These are phyloP conservation scores for Eilema caniola DNA, from an alignment of 2,888 invertebrate genomes.

Conservation along the genomic window DNA sequence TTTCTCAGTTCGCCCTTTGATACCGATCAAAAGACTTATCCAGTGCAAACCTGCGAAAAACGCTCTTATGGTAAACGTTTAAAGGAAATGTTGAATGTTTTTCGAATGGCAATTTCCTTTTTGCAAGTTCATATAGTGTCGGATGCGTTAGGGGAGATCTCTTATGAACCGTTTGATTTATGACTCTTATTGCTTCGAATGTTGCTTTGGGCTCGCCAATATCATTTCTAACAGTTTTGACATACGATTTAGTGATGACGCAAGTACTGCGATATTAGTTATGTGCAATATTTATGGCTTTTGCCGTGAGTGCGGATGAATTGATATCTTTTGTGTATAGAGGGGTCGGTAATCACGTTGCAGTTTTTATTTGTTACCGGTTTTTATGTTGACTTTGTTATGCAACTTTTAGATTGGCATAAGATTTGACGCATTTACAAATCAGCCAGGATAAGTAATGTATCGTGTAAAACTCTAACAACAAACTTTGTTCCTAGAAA, in stretches of 20 bases:
- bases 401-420: neutral
- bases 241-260: constrained; percentile 64
- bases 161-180: constrained; percentile 79
- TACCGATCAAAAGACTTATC: constrained; percentile 77
- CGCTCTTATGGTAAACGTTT: constrained; percentile 61
- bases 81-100: constrained; percentile 68
- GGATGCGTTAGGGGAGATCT: constrained; percentile 65
- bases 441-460: neutral
- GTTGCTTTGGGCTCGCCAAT: constrained; percentile 65
- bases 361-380: constrained; percentile 17
- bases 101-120: constrained; percentile 71
- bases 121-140: constrained; percentile 73
- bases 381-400: constrained; percentile 18
- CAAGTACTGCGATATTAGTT: constrained; percentile 65
- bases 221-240: constrained; percentile 66
- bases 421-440: neutral
- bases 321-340: constrained; percentile 46
- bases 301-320: constrained; percentile 40
- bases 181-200: constrained; percentile 59
- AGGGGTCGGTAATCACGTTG: constrained; percentile 25
- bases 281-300: constrained; percentile 62
- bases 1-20: constrained; percentile 75
- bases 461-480: neutral
- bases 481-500: neutral
- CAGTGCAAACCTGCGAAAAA: constrained; percentile 67